A percentile compares a stretch with the other conserved stretches of the same genome.
Conservation (phyloP, 2,113 vertebrate species). For the Pedetes capensis region DNA sequence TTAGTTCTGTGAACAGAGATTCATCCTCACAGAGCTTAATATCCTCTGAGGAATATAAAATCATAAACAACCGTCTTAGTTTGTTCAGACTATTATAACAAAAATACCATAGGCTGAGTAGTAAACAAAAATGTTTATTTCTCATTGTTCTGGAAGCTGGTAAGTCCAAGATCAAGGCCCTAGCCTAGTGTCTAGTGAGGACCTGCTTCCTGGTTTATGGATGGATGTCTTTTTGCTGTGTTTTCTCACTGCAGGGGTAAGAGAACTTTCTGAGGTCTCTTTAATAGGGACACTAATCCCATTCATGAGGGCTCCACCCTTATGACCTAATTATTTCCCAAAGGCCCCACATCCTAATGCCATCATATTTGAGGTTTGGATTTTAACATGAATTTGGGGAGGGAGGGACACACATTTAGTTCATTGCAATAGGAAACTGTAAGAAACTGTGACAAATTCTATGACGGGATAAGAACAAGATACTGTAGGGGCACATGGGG, state of each 20-base stretch:
- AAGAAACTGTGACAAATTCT: background rate
- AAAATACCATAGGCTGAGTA: background rate
- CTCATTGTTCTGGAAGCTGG: background rate
- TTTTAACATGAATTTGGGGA: background rate
- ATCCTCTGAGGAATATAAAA: background rate
- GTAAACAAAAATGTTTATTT: background rate
- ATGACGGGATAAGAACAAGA: background rate
- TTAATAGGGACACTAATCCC: background rate
- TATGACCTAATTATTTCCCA: background rate
- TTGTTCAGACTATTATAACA: background rate
- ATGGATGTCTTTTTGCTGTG: background rate
- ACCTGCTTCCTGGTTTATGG: background rate
- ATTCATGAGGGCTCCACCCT: background rate
- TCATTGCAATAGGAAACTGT: background rate
- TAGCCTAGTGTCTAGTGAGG: background rate
- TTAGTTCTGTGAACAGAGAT: background rate
- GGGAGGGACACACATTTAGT: background rate
- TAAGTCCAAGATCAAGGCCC: background rate
- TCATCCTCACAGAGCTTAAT: background rate
- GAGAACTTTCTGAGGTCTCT: background rate
- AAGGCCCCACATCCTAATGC: background rate
- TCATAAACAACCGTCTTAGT: background rate
- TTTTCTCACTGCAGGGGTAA: background rate
- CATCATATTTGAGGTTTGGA: background rate
- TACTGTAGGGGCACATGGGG: background rate